phyloP scores from a whole-genome alignment of 2,113 vertebrate species.

The Callocephalon fimbriatum region DNA sequence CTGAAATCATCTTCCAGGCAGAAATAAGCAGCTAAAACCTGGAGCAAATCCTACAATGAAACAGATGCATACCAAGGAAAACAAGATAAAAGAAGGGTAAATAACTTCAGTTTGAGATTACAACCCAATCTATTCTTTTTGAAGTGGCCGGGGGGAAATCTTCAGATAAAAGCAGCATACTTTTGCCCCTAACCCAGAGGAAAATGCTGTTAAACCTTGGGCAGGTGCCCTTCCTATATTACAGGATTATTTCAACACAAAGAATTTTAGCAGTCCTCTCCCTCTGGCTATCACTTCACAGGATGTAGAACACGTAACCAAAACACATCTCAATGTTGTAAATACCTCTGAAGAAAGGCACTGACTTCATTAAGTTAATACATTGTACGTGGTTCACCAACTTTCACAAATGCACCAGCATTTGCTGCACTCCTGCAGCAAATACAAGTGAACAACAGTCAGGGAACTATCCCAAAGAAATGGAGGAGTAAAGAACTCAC shows the following conservation, averaged over 20 bases:
- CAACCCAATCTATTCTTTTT: not conserved
- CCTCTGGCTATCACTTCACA: not conserved
- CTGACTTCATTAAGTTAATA: not conserved
- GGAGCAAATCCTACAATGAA: not conserved
- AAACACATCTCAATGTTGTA: not conserved
- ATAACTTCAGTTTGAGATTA: not conserved
- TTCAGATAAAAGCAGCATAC: not conserved
- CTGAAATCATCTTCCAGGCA: not conserved
- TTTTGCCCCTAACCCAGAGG: not conserved
- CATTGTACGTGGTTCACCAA: not conserved
- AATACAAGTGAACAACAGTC: not conserved
- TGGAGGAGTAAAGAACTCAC: not conserved
- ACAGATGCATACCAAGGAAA: not conserved
- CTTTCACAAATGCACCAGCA: not conserved
- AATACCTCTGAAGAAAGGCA: slow-evolving; percentile 1
- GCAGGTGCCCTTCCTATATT: not conserved
- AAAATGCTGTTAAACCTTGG: not conserved
- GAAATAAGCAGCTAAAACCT: not conserved
- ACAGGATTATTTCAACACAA: slow-evolving; percentile 4
- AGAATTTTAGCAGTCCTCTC: not conserved
- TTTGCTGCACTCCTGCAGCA: not conserved
- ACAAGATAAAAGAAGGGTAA: not conserved
- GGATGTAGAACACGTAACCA: not conserved
- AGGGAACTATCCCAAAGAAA: rapidly evolving
- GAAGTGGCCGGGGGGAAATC: not conserved